Evolutionary conservation across 1,140 invertebrate species (phyloP).

Genomic region (Intoshia linei): DNA sequence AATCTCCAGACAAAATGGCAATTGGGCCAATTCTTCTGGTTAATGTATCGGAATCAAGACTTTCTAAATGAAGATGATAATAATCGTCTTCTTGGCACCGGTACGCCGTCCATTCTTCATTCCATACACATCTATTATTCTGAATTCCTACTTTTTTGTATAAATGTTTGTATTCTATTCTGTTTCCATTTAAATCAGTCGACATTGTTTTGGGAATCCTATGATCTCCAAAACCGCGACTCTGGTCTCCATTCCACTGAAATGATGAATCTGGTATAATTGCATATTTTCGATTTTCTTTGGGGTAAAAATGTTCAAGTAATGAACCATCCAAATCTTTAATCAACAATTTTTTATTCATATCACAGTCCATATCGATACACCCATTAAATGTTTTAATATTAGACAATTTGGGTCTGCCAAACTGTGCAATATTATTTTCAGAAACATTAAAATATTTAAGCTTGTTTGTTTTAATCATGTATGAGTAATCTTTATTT

Average conservation of each 20-base stretch:
- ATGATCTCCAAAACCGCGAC: conserved; percentile 16
- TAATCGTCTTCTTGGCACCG: conserved; percentile 11
- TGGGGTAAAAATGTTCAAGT: conserved; percentile 9
- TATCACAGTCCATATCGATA: conserved; percentile 20
- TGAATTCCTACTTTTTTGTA: too few species aligned
- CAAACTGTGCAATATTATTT: too few species aligned
- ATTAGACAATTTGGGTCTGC: too few species aligned
- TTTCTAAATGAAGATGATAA: conserved; percentile 14
- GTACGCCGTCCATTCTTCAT: conserved; percentile 12
- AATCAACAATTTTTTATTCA: conserved; percentile 13
- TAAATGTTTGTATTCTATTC: too few species aligned
- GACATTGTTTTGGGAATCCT: conserved; percentile 14
- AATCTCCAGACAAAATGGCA: conserved; percentile 10
- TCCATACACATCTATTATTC: conserved; percentile 8
- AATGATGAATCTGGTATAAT: conserved; percentile 13
- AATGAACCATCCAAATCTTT: conserved; percentile 14
- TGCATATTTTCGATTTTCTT: not conserved
- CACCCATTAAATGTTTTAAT: too few species aligned
- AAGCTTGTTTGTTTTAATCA: too few species aligned
- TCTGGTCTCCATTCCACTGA: conserved; percentile 12
- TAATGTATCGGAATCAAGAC: conserved; percentile 17
- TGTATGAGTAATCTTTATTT: too few species aligned
- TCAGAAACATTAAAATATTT: too few species aligned
- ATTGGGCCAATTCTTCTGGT: conserved; percentile 16
- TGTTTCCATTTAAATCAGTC: conserved; percentile 9